These are phyloP conservation scores for Phaethornis superciliosus DNA, from an alignment of 2,113 vertebrate genomes.

Conservation along the genomic window DNA sequence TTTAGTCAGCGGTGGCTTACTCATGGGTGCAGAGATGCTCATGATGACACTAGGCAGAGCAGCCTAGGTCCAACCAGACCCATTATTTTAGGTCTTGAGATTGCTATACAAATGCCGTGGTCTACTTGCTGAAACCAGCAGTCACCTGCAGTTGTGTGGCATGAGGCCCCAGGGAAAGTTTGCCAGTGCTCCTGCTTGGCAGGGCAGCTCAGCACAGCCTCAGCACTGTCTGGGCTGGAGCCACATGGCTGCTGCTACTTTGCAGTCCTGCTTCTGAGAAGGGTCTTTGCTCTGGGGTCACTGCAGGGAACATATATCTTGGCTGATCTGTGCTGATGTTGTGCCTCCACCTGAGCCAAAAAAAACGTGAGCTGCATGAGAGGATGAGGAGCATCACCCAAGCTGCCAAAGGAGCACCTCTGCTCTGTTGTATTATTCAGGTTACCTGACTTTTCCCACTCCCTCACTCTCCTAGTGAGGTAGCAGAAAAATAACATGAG, in stretches of 20 bases:
- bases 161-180: not conserved
- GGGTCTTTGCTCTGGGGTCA: not conserved
- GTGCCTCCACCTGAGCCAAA: not conserved
- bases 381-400: not conserved
- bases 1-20: not conserved
- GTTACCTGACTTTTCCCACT: not conserved
- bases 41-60: not conserved
- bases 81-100: not conserved
- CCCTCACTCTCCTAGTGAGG: not conserved
- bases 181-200: not conserved
- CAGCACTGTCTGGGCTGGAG: not conserved
- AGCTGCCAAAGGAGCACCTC: not conserved
- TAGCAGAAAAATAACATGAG: not conserved
- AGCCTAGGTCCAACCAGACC: not conserved
- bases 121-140: not conserved
- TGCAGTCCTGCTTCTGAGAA: not conserved
- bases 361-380: not conserved
- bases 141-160: not conserved
- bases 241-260: rapidly evolving
- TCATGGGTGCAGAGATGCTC: not conserved
- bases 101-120: not conserved
- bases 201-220: not conserved
- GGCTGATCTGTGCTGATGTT: not conserved
- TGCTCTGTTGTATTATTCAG: not conserved
- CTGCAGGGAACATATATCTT: not conserved